Percentiles rank a stretch among this genome's conserved stretches.
These are phyloP conservation scores for Neoitamus cyanurus DNA, from an alignment of 2,888 invertebrate species.

Conservation along the genomic window DNA sequence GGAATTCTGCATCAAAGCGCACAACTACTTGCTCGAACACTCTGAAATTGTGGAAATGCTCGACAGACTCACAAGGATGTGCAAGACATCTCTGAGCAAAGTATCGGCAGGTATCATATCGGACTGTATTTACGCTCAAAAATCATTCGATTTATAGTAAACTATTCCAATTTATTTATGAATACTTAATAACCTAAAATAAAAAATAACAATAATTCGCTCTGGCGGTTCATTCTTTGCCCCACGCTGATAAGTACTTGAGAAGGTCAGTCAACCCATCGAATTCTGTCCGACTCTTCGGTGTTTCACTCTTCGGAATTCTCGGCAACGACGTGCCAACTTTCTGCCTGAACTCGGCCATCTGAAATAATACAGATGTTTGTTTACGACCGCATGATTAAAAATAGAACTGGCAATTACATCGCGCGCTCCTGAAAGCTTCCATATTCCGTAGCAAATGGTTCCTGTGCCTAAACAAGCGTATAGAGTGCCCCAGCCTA, in stretches of 20 bases:
- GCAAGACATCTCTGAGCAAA: slow-evolving; percentile 50
- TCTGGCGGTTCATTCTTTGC: slow-evolving; percentile 58
- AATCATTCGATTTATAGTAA: slow-evolving; percentile 19
- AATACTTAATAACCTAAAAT: slow-evolving; percentile 26
- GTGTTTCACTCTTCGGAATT: slow-evolving; percentile 81
- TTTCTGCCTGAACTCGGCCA: slow-evolving; percentile 84
- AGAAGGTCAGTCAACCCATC: slow-evolving; percentile 85
- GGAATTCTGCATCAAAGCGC: slow-evolving; percentile 56
- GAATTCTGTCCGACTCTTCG: slow-evolving; percentile 88
- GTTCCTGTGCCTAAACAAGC: slow-evolving; percentile 86
- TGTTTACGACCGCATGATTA: not conserved
- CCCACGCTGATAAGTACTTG: slow-evolving; percentile 75
- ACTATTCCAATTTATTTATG: slow-evolving; percentile 43
- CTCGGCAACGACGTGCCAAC: slow-evolving; percentile 81
- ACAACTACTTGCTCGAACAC: slow-evolving; percentile 56
- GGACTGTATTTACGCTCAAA: slow-evolving; percentile 47
- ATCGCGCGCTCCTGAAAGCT: slow-evolving; percentile 85
- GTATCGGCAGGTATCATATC: slow-evolving; percentile 50
- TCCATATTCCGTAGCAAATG: slow-evolving; percentile 87
- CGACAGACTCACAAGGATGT: slow-evolving; percentile 54
- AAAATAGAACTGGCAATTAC: slow-evolving; percentile 67
- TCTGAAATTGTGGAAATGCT: slow-evolving; percentile 55
- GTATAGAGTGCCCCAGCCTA: slow-evolving; percentile 89
- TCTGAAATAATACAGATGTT: slow-evolving; percentile 67
- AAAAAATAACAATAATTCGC: not conserved